Evolutionary conservation across 2,797 vertebrate species (phyloP).

Genomic region (Monodelphis domestica): DNA sequence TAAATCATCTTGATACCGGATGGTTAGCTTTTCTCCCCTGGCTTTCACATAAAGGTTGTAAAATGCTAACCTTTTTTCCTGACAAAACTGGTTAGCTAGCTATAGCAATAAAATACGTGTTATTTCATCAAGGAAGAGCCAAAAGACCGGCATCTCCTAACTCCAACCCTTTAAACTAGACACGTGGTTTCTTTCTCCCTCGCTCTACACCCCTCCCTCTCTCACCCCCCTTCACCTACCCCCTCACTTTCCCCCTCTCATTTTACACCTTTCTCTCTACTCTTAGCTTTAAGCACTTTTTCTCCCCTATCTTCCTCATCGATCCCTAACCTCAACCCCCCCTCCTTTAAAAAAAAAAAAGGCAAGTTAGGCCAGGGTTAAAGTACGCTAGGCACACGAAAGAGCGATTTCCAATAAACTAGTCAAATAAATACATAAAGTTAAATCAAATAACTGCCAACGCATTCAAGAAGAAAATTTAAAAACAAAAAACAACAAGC

Average conservation of each 20-base stretch:
- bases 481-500: neutral
- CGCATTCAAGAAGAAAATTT: conserved; percentile 38
- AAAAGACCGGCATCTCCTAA: conserved; percentile 11
- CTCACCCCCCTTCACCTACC: neutral
- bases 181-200: conserved; percentile 32
- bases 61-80: conserved; percentile 51
- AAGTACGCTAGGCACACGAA: conserved; percentile 65
- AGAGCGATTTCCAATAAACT: conserved; percentile 61
- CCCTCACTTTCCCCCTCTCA: neutral
- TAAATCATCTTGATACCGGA: conserved; percentile 29
- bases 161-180: conserved; percentile 60
- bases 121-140: conserved; percentile 48
- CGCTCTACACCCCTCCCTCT: conserved; percentile 15
- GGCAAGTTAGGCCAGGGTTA: conserved; percentile 75
- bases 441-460: conserved; percentile 33
- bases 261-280: conserved; percentile 57
- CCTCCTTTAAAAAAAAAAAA: neutral
- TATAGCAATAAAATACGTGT: conserved; percentile 45
- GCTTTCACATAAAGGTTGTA: conserved; percentile 61
- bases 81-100: conserved; percentile 33
- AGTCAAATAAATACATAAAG: conserved; percentile 8
- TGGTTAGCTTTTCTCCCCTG: conserved; percentile 14
- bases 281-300: conserved; percentile 51
- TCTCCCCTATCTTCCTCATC: conserved; percentile 39
- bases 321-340: conserved; percentile 19